Percentiles rank a stretch among this genome's conserved stretches.
Evolutionary conservation across 2,888 invertebrate species (phyloP).

Genomic region (Glaucopsyche alexis): DNA sequence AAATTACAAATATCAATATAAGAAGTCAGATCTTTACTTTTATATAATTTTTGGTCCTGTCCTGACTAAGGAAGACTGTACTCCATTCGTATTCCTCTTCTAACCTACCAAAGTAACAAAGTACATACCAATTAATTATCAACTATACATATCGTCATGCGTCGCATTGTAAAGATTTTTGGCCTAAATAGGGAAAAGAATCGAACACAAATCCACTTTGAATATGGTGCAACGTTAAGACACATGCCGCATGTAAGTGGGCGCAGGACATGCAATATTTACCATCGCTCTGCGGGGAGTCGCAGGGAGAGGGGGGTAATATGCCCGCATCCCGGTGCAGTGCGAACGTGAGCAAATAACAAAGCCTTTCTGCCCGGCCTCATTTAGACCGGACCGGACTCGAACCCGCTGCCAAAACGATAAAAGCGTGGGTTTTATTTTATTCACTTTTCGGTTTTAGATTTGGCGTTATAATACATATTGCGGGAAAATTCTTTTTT

Average conservation of each 20-base stretch:
- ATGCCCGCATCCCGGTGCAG: conserved; percentile 41
- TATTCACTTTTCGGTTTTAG: conserved; percentile 18
- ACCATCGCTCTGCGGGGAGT: neutral
- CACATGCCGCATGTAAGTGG: conserved; percentile 15
- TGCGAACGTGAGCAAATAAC: conserved; percentile 41
- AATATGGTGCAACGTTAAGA: neutral
- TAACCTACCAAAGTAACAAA: too few relatives aligned
- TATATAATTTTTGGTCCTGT: too few relatives aligned
- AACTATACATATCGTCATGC: too few relatives aligned
- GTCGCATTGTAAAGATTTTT: neutral
- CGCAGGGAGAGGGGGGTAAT: conserved; percentile 37
- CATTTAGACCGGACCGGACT: conserved; percentile 15
- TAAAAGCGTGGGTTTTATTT: conserved; percentile 8
- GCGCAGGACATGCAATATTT: neutral
- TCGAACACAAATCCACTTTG: neutral
- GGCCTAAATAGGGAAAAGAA: neutral
- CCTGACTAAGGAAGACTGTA: too few relatives aligned
- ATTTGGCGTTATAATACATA: neutral
- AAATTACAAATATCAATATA: too few relatives aligned
- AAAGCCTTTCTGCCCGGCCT: conserved; percentile 30
- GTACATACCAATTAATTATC: too few relatives aligned
- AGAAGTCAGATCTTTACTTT: too few relatives aligned
- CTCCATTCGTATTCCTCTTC: too few relatives aligned
- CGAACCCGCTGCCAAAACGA: conserved; percentile 26
- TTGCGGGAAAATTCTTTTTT: neutral